Evolutionary conservation across 2,888 invertebrate species (phyloP), one percentile per base, ranked within the genome.

Genomic region (Drosophila rellima): DNA sequence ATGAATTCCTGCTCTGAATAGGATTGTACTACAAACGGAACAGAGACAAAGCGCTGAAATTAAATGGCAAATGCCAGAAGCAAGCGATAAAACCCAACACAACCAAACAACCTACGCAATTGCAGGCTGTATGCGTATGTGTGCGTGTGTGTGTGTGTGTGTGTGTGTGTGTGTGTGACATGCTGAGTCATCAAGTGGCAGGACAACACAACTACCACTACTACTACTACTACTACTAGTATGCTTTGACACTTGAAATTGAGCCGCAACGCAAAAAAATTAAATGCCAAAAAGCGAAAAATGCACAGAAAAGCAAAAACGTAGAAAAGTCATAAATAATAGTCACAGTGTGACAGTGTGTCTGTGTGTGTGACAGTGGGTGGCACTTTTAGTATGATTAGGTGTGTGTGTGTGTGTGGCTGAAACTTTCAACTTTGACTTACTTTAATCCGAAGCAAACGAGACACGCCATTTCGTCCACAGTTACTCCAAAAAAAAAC

Each of bases 281-380:
- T 81, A 81, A 87, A 87, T 73, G 82, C 67, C 82, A 87, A 82
- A 74, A 78, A 67, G 74, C 78, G 64, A 77, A 80, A 81, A 82
- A 45, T 80, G 77, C 86, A 82, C 70, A 82, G 64, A 85, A 82
- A 66, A 67, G 77, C 78, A 78, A 65, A 66, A 82, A 87, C 82
- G 88, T 82, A 84, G 65, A 70, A 82, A 87, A 76, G 76, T 76
- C 82, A 87, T 87, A 82, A 82, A 82, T 82, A 82, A 87, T 84
- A 75, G 81, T 81, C 78, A 69, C 61, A 68, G 52, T 62, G 56
- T 51, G 47, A 45, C 40, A 13, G 17, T 52, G 39, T 31, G 40
- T 31, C 33, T 29, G 2, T 56, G 37, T 33, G 48, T 31, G 33
- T 56, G 37, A 42, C 52, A 37, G 55, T 63, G 54, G 29, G 47